These are phyloP conservation scores for Naso thynnoides DNA, from an alignment of 2,797 vertebrate species.

Conservation along the genomic window DNA sequence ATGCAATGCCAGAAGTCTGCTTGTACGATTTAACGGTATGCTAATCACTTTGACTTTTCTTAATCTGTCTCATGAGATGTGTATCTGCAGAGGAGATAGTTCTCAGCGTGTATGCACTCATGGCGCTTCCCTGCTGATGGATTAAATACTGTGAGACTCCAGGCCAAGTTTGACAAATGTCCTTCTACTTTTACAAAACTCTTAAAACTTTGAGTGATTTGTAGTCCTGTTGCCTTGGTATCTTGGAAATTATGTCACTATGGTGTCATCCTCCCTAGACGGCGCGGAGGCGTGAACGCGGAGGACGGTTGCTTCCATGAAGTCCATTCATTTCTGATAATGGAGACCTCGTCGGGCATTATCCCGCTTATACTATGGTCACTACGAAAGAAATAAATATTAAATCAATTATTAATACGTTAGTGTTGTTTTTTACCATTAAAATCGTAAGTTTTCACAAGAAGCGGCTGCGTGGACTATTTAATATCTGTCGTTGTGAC, in stretches of 20 bases:
- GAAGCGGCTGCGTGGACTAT: too few relatives aligned
- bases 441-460: too few relatives aligned
- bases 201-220: neutral
- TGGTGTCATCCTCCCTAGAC: too few relatives aligned
- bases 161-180: slow-evolving; percentile 27
- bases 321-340: too few relatives aligned
- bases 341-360: too few relatives aligned
- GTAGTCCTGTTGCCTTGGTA: neutral
- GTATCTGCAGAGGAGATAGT: slow-evolving; percentile 45
- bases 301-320: too few relatives aligned
- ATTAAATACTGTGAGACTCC: slow-evolving; percentile 37
- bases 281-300: too few relatives aligned
- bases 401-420: too few relatives aligned
- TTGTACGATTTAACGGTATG: slow-evolving; percentile 26
- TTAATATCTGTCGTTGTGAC: too few relatives aligned
- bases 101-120: slow-evolving; percentile 25
- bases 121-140: slow-evolving; percentile 16
- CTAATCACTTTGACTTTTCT: slow-evolving; percentile 42
- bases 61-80: slow-evolving; percentile 58
- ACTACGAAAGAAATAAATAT: too few relatives aligned
- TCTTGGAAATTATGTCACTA: neutral
- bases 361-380: too few relatives aligned
- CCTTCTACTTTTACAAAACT: slow-evolving; percentile 9
- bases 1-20: slow-evolving; percentile 24
- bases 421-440: too few relatives aligned